A percentile compares a stretch with the other conserved stretches of the same genome.
Evolutionary conservation across 2,888 invertebrate species (phyloP).

Genomic region (Anoplius nigerrimus): DNA sequence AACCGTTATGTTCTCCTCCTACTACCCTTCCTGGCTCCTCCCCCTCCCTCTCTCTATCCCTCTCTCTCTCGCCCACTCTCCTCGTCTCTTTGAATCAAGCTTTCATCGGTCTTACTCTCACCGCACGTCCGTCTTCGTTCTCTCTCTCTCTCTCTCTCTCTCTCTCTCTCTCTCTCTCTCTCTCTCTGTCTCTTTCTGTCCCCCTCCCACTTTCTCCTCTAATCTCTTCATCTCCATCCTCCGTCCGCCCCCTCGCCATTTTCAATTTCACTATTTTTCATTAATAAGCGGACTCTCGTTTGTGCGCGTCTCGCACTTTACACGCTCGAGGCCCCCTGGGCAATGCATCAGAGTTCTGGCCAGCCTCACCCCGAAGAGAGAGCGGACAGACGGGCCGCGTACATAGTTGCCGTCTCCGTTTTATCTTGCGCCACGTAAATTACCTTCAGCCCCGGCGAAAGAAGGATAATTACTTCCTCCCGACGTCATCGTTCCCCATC

Average conservation of each 20-base stretch:
- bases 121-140: not conserved
- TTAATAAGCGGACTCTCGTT: conserved; percentile 5
- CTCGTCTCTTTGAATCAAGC: not conserved
- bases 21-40: not conserved
- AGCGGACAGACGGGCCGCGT: too few species aligned
- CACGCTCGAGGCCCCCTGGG: too few species aligned
- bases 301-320: not conserved
- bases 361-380: too few species aligned
- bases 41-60: too few species aligned
- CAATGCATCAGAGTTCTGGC: too few species aligned
- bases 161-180: not conserved
- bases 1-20: conserved; percentile 30
- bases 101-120: not conserved
- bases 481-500: too few species aligned
- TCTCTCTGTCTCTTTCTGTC: not conserved
- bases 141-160: not conserved
- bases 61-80: too few species aligned
- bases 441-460: too few species aligned
- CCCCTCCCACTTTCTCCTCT: not conserved
- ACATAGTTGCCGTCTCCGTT: too few species aligned
- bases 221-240: conserved; percentile 3
- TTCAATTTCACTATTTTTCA: conserved; percentile 27
- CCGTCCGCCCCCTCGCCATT: conserved; percentile 1
- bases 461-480: too few species aligned
- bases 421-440: too few species aligned